Evolutionary conservation across 92 coral and sea anemone species (phyloP).

Genomic region (Heliopora coerulea): DNA sequence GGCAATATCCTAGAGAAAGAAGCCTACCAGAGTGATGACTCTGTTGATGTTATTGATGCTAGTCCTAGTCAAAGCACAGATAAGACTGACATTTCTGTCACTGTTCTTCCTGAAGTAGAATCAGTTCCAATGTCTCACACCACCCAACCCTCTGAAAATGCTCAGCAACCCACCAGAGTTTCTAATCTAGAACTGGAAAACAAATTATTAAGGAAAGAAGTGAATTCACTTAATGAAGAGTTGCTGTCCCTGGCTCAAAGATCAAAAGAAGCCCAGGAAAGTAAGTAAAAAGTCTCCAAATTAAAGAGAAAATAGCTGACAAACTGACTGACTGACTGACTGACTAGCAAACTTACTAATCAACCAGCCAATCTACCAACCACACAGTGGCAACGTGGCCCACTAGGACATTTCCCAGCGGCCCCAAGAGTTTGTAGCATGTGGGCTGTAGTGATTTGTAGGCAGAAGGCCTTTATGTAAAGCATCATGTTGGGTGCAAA

Average conservation of each 20-base stretch:
- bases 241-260: constrained; percentile 84
- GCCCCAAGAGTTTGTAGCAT: too few species aligned
- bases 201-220: constrained; percentile 79
- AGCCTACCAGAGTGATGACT: constrained; percentile 32
- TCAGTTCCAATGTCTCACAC: constrained; percentile 33
- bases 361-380: too few species aligned
- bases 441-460: too few species aligned
- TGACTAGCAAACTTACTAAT: too few species aligned
- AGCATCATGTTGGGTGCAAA: too few species aligned
- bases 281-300: too few species aligned
- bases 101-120: constrained; percentile 53
- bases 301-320: too few species aligned
- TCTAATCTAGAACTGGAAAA: constrained; percentile 92
- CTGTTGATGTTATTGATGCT: constrained; percentile 39
- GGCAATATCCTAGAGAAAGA: constrained; percentile 20
- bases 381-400: too few species aligned
- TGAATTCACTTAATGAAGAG: constrained; percentile 88
- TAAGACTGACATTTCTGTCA: neutral
- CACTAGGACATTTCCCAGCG: too few species aligned
- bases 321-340: too few species aligned
- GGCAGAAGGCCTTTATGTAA: too few species aligned
- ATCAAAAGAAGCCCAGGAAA: constrained; percentile 82
- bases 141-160: constrained; percentile 39
- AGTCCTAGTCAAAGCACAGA: constrained; percentile 29
- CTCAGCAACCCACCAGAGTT: constrained; percentile 59